These are phyloP conservation scores for Sebastiscus tertius DNA, from an alignment of 2,797 vertebrate species.

Conservation along the genomic window DNA sequence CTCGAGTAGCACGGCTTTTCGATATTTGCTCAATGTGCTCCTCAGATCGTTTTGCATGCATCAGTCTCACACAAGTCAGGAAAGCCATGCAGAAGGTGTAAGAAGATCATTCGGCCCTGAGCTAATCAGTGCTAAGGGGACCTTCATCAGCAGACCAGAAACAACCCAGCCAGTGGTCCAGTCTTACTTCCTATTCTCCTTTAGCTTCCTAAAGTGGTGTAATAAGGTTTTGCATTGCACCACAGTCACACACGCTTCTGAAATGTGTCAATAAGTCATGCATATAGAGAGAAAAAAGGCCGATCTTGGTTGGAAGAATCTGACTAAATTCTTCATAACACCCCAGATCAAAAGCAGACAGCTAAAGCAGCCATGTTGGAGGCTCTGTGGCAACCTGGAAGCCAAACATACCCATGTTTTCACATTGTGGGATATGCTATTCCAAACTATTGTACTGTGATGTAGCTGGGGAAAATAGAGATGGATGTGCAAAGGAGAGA, in stretches of 20 bases:
- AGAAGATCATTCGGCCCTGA: conserved; percentile 27
- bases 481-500: too few relatives aligned
- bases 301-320: neutral
- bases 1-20: neutral
- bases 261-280: neutral
- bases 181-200: neutral
- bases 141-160: conserved; percentile 1
- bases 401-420: too few relatives aligned
- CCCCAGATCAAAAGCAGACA: too few relatives aligned
- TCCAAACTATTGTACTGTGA: too few relatives aligned
- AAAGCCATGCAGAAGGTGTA: conserved; percentile 37
- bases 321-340: too few relatives aligned
- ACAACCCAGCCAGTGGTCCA: neutral
- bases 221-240: neutral
- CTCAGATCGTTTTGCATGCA: conserved; percentile 15
- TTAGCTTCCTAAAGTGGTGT: conserved; percentile 15
- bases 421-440: too few relatives aligned
- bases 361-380: too few relatives aligned
- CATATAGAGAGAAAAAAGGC: neutral
- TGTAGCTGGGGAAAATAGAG: too few relatives aligned
- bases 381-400: fast-evolving
- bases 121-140: conserved; percentile 42
- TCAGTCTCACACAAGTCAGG: neutral
- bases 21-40: neutral
- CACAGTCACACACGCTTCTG: neutral